Base-by-base conservation (phyloP, 2,113 vertebrate species). In the Labeo rohita region DNA sequence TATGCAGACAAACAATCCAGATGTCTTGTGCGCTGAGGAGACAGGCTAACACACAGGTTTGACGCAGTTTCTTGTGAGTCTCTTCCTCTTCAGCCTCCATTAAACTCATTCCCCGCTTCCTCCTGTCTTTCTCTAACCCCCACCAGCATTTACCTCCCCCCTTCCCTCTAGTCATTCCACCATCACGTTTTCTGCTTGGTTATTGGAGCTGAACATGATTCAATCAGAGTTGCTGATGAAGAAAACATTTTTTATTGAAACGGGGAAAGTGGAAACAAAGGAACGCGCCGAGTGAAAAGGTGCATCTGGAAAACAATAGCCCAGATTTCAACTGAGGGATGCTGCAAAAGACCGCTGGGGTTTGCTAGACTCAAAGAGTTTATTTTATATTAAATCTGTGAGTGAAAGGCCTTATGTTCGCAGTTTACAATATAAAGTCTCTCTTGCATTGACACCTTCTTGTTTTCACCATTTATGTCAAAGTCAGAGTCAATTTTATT, bases 151-250 rank as follows among this genome's bases (percentile, higher is more conserved):
- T 86, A 83, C 75, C 84, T 63, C 83, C 68, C 52, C 15, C 61
- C 45, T 74, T 59, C 66, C 65, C 74, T 68, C 28, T 7, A 84
- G 45, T 76, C 45, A 84, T 72, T 61, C 23, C 50, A 85, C 81
- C 50, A 78, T 86, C 88, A 85, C 76, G 39, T 75, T 83, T 81
- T 87, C 77, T 87, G 84, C 85, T 87, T 91, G 84, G 84, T 80
- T 86, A 89, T 88, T 88, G 85, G 86, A 91, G 80, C 87, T 88
- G 88, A 88, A 85, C 80, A 43, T 91, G 87, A 88, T 91, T 89
- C 87, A 90, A 89, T 89, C 88, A 88, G 85, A 83, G 61, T 76
- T 70, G 79, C 87, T 87, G 85, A 91, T 86, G 85, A 89, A 88
- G 85, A 89, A 91, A 90, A 83, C 63, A 78, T 81, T 85, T 77